Percentiles rank a stretch among this genome's conserved stretches.
Evolutionary conservation across 2,888 invertebrate genomes (phyloP).

Genomic region (Trichacis sp.): DNA sequence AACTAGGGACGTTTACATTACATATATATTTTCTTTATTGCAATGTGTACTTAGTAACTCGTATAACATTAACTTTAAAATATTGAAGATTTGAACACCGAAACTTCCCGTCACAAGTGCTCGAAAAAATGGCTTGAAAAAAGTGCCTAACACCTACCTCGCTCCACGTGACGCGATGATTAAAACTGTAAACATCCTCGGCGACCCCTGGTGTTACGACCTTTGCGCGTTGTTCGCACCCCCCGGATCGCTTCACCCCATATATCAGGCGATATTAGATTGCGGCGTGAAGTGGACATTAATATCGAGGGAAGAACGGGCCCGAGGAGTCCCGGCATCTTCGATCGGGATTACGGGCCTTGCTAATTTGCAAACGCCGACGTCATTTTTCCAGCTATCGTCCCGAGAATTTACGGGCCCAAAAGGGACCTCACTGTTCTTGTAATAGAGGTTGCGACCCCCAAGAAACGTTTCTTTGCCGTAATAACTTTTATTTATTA

Average conservation of each 20-base stretch:
- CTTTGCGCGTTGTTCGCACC: constrained; percentile 56
- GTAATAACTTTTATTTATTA: constrained; percentile 21
- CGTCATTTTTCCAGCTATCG: constrained; percentile 27
- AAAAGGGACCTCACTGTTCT: constrained; percentile 26
- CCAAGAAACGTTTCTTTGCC: constrained; percentile 29
- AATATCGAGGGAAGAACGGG: constrained; percentile 42
- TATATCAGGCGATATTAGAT: constrained; percentile 65
- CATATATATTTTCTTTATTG: no score
- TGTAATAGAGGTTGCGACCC: constrained; percentile 36
- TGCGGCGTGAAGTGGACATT: constrained; percentile 58
- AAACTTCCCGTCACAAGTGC: no score
- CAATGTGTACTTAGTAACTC: no score
- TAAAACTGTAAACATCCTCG: constrained; percentile 61
- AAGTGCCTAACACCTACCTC: no score
- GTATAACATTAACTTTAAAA: no score
- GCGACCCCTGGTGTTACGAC: constrained; percentile 61
- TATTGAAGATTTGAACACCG: no score
- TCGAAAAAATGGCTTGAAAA: no score
- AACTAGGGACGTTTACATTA: no score
- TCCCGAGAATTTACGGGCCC: constrained; percentile 34
- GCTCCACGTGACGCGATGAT: constrained; percentile 48
- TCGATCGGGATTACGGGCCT: constrained; percentile 34
- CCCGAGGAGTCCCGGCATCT: constrained; percentile 23
- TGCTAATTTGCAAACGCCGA: constrained; percentile 38
- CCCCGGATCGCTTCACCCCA: constrained; percentile 55